Conservation (phyloP, 2,797 vertebrate genomes). For the Momotus momota region DNA sequence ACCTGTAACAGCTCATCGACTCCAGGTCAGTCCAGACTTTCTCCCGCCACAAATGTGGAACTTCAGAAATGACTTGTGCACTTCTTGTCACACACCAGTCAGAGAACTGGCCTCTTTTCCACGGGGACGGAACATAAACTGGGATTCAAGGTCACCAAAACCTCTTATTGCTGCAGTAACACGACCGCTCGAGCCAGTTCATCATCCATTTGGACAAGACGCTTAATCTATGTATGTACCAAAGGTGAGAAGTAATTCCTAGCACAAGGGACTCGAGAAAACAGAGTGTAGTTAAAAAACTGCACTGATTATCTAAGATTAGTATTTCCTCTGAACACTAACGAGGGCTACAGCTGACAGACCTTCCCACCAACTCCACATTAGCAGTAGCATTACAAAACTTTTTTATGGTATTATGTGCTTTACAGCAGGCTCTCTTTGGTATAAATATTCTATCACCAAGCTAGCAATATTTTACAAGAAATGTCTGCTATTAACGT, state of each 20-base stretch:
- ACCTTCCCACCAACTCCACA: constrained; percentile 73
- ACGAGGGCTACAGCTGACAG: constrained; percentile 69
- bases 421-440: constrained; percentile 86
- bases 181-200: constrained; percentile 1
- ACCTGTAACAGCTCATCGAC: constrained; percentile 9
- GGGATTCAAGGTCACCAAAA: constrained; percentile 62
- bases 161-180: constrained; percentile 73
- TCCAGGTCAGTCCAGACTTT: constrained; percentile 29
- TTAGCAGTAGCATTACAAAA: constrained; percentile 72
- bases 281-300: constrained; percentile 57
- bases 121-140: constrained; percentile 63
- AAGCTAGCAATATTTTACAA: constrained; percentile 79
- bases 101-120: constrained; percentile 33
- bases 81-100: constrained; percentile 22
- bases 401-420: constrained; percentile 71
- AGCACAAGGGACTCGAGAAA: constrained; percentile 67
- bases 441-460: constrained; percentile 82
- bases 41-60: neutral
- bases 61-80: constrained; percentile 45
- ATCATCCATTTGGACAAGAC: constrained; percentile 61
- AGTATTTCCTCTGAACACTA: constrained; percentile 60
- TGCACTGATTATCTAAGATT: constrained; percentile 26
- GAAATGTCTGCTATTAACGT: constrained; percentile 76
- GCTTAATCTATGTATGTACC: neutral
- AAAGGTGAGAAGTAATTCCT: constrained; percentile 62